These are phyloP conservation scores for Dusona sp. DNA, from an alignment of 2,888 invertebrate genomes.

Conservation along the genomic window DNA sequence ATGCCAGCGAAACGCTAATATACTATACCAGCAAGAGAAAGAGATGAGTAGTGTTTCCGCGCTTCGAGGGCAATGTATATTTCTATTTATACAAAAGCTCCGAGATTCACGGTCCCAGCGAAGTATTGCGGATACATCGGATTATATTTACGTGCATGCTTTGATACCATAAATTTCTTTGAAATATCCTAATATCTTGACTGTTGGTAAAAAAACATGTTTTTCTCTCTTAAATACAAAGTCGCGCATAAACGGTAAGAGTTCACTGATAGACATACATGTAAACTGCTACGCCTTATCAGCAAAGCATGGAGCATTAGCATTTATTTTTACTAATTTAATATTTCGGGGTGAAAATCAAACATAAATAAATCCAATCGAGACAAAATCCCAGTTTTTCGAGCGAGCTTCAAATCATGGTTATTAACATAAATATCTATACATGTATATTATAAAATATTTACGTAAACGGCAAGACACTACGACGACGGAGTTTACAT, in stretches of 20 bases:
- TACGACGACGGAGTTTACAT: slow-evolving; percentile 35
- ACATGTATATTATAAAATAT: not conserved
- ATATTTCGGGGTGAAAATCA: not conserved
- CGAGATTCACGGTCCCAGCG: slow-evolving; percentile 53
- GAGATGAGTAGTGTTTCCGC: slow-evolving; percentile 59
- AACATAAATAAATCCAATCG: not conserved
- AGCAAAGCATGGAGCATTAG: not conserved
- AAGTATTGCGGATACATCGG: slow-evolving; percentile 41
- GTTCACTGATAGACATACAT: not conserved
- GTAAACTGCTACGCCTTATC: no score
- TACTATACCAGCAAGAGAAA: slow-evolving; percentile 46
- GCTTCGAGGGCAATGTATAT: slow-evolving; percentile 42
- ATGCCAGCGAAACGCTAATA: slow-evolving; percentile 62
- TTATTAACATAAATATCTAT: not conserved
- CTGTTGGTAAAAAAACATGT: not conserved
- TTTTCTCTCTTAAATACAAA: not conserved
- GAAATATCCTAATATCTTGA: slow-evolving; percentile 43
- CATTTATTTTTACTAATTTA: not conserved
- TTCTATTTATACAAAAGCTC: slow-evolving; percentile 67
- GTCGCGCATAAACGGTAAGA: not conserved
- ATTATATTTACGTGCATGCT: slow-evolving; percentile 52
- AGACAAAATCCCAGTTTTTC: not conserved
- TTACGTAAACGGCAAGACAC: not conserved
- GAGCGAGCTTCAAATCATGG: not conserved
- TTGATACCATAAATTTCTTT: slow-evolving; percentile 52